Evolutionary conservation across 2,888 invertebrate genomes (phyloP).

Genomic region (Watsonalla cultraria): DNA sequence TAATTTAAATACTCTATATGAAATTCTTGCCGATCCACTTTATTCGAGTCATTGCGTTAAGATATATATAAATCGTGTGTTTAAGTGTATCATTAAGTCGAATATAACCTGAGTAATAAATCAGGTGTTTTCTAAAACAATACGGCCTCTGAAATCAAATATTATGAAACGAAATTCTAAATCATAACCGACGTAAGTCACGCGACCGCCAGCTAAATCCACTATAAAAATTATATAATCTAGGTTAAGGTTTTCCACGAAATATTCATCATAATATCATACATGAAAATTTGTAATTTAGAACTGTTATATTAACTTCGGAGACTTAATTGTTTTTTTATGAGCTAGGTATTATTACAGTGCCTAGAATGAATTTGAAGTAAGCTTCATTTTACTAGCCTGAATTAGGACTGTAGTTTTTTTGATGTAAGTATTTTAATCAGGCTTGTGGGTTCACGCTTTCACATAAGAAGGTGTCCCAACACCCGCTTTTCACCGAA

Average conservation of each 20-base stretch:
- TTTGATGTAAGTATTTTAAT: no score
- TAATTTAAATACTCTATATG: no score
- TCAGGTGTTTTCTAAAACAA: not conserved
- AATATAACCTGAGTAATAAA: not conserved
- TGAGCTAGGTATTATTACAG: not conserved
- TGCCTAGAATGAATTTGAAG: not conserved
- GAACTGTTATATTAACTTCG: not conserved
- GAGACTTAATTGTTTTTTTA: not conserved
- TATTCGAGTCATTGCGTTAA: no score
- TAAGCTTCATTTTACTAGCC: no score
- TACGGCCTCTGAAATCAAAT: not conserved
- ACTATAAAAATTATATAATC: not conserved
- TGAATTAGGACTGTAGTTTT: no score
- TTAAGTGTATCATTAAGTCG: no score
- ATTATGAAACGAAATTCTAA: not conserved
- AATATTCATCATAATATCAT: not conserved
- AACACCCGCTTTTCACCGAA: no score
- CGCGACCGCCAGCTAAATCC: not conserved
- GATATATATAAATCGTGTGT: no score
- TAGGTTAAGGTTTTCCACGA: not conserved
- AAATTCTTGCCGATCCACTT: no score
- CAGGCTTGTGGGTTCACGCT: no score
- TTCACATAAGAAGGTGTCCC: no score
- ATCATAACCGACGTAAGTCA: not conserved
- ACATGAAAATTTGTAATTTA: not conserved